Evolutionary conservation across 2,113 vertebrate species (phyloP).

Genomic region (Leucopternis melanops): DNA sequence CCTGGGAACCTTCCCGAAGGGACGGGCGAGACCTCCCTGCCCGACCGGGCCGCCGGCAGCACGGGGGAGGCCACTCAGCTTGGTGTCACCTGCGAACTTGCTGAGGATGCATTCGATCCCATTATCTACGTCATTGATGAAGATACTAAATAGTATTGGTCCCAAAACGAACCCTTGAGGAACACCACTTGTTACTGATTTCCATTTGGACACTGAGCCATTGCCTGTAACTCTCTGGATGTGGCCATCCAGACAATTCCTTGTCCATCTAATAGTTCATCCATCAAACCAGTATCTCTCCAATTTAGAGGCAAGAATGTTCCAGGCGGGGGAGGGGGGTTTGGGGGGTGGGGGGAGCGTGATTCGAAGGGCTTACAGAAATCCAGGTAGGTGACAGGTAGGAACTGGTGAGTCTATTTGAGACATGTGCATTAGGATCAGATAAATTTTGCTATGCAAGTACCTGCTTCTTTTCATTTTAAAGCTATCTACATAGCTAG

Average conservation of each 20-base stretch:
- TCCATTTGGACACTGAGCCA: background rate
- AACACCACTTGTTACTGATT: background rate
- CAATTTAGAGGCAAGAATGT: background rate
- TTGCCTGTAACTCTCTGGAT: background rate
- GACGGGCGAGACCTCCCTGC: background rate
- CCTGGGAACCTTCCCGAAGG: background rate
- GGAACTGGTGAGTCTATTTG: background rate
- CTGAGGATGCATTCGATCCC: background rate
- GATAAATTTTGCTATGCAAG: background rate
- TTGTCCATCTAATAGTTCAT: background rate
- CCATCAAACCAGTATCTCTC: background rate
- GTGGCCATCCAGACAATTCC: background rate
- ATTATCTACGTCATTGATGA: background rate
- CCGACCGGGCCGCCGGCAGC: background rate
- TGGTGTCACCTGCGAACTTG: background rate
- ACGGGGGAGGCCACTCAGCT: background rate
- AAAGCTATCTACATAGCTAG: background rate
- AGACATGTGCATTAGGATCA: background rate
- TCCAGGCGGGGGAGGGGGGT: too few species aligned
- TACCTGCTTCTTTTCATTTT: background rate
- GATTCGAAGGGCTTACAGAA: background rate
- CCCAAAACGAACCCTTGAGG: background rate
- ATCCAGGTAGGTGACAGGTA: background rate
- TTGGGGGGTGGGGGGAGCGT: accelerated
- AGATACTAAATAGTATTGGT: background rate